Evolutionary conservation across 92 coral and sea anemone species (phyloP), one percentile per base, ranked within the genome.

Genomic region (Epizoanthus stellaris): DNA sequence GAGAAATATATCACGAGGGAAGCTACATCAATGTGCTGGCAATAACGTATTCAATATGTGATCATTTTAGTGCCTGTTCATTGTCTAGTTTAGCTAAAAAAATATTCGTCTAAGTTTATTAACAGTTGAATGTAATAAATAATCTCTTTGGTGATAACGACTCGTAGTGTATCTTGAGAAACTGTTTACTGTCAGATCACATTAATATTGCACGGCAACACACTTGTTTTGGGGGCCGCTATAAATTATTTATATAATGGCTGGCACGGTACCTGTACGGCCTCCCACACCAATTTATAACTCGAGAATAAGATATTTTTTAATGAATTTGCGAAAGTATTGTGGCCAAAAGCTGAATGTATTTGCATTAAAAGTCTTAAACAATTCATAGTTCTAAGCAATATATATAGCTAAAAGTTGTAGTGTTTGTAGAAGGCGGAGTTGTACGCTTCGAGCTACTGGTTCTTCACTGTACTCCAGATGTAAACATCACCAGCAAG

Each of bases 221-320:
- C 13, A 23, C 73, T 68, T 38, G 49, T 36, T 68, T 68, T 38
- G 49, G 45, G 73, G 21, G n/a, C 20, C 73, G 49, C 73, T 68
- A 30, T 30, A 38, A 68, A 68, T 68, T 12, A 38, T 68, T 38
- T 6, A 68, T 39, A 34, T 68, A 43, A 6, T 68, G n/a, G 52
- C 23, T 68, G n/a, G 52, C 23, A 68, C 16, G 73, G 73, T 68
- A 68, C 73, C 73, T 19, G 73, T 38, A 34, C 39, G 9, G 9
- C 21, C 13, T 34, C 9, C 15, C 30, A 38, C 10, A 1, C 73
- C 0, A 68, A 17, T 17, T 67, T 5, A 67, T 67, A 23, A 15
- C 2, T 45, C 56, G 56, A 10, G 56, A 68, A 36, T 17, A n/a
- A 67, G 72, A 30, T 30, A 38, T 19, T 38, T 68, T 38, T 0